Evolutionary conservation across 92 coral and sea anemone genomes (phyloP).

Genomic region (Blastomussa wellsi): DNA sequence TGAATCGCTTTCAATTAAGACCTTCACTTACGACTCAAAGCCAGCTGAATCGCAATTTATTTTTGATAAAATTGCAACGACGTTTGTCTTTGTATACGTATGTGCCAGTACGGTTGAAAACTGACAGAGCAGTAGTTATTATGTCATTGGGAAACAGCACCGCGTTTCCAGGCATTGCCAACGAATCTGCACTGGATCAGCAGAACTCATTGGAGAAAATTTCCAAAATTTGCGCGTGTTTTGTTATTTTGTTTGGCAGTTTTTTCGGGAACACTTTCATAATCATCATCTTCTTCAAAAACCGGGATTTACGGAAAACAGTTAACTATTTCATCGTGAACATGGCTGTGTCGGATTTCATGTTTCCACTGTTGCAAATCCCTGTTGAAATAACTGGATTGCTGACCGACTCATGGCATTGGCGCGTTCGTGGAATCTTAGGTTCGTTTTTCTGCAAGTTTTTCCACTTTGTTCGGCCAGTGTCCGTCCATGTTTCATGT

Average conservation of each 20-base stretch:
- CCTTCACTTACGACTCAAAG: too few relatives aligned
- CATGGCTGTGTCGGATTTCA: background rate
- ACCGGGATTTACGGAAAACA: background rate
- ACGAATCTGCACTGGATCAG: background rate
- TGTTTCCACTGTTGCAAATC: background rate
- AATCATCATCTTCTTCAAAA: background rate
- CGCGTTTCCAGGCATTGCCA: background rate
- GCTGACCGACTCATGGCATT: background rate
- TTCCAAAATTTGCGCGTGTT: background rate
- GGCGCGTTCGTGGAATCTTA: background rate
- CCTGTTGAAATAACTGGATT: background rate
- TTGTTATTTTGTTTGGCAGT: background rate
- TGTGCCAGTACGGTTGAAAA: background rate
- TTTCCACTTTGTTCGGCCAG: background rate
- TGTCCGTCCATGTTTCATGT: background rate
- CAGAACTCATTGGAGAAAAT: background rate
- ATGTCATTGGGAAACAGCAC: background rate
- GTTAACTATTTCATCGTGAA: constrained; percentile 11
- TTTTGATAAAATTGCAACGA: too few relatives aligned
- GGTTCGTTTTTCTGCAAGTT: constrained; percentile 8
- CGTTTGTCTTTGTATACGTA: too few relatives aligned
- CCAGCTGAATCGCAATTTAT: too few relatives aligned
- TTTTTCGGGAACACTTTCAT: constrained; percentile 7
- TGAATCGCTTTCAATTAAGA: too few relatives aligned
- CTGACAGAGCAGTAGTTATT: background rate